These are phyloP conservation scores for Oenanthe melanoleuca DNA, from an alignment of 2,113 vertebrate genomes.

Conservation along the genomic window DNA sequence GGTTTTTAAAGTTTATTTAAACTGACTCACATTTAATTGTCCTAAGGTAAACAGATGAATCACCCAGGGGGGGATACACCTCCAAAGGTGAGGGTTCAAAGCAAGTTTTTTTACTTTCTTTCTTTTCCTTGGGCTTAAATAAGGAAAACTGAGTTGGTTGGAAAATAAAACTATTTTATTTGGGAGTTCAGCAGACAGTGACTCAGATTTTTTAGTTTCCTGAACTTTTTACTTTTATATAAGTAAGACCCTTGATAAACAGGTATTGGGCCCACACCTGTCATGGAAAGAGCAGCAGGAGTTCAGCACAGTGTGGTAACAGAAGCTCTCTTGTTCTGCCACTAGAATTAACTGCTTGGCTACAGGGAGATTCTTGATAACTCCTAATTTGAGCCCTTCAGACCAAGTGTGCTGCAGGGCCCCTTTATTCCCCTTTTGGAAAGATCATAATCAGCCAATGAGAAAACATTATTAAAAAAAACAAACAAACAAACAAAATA, in stretches of 20 bases:
- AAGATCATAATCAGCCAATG: constrained; percentile 18
- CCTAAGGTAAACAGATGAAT: constrained; percentile 79
- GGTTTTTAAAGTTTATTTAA: constrained; percentile 75
- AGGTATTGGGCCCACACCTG: constrained; percentile 75
- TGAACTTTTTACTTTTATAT: constrained; percentile 68
- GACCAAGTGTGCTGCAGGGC: not conserved
- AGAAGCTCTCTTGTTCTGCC: constrained; percentile 69
- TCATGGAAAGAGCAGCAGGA: constrained; percentile 71
- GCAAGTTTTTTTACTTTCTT: constrained; percentile 39
- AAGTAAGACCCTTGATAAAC: constrained; percentile 71
- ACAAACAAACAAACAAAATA: not conserved
- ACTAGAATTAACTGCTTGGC: constrained; percentile 40
- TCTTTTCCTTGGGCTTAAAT: constrained; percentile 63
- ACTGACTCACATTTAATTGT: constrained; percentile 82
- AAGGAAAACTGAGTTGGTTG: constrained; percentile 69
- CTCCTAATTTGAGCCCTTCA: constrained; percentile 23
- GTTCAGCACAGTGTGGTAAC: constrained; percentile 57
- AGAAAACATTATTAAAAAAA: not conserved
- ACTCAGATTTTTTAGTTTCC: constrained; percentile 77
- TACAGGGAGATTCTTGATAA: constrained; percentile 63
- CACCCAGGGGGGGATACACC: constrained; percentile 70
- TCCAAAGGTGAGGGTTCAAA: constrained; percentile 71
- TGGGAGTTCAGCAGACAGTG: constrained; percentile 77
- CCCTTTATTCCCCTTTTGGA: not conserved
- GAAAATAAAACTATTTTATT: constrained; percentile 78